Base-by-base conservation (phyloP, 2,888 invertebrate genomes). In the Limnephilus auricula region DNA sequence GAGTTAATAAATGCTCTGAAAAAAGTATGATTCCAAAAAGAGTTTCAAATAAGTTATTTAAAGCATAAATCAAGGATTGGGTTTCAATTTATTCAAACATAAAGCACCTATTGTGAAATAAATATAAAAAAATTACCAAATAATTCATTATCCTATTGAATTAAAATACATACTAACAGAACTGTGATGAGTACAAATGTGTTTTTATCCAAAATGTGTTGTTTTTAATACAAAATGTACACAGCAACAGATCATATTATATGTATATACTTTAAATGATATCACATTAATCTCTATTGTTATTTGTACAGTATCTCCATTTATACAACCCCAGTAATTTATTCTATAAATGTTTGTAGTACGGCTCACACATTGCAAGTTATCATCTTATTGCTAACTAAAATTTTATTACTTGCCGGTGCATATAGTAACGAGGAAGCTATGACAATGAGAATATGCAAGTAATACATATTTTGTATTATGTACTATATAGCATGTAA, bases 261-360 rank as follows among this genome's bases (percentile, higher is more conserved):
- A n/a, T n/a, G n/a, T n/a, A n/a, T 65, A 65, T 65, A n/a, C n/a
- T 4, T n/a, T 65, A 65, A 65, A 9, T 65, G 65, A 65, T 65
- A 65, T 65, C 65, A 65, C 65, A 65, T 65, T 65, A 65, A 65
- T n/a, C 65, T 65, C 65, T 65, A 65, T 65, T n/a, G 65, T 65
- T 65, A 65, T 65, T 65, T 65, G 65, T 65, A 65, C 65, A n/a
- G n/a, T n/a, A 65, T 65, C 25, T 65, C 65, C 65, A 6, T 25
- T 65, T 25, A 65, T 25, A 65, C 65, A 65, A 65, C n/a, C 25
- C 25, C 65, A 65, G 65, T 65, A 65, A 65, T 65, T 65, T 65
- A 65, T n/a, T 65, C 6, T 25, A 65, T 65, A 65, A 65, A 65
- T 65, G 25, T 65, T 5, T 65, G 65, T 65, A 65, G 65, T 65